These are phyloP conservation scores for Diaprepes abbreviatus DNA, from an alignment of 2,888 invertebrate genomes.

Conservation along the genomic window DNA sequence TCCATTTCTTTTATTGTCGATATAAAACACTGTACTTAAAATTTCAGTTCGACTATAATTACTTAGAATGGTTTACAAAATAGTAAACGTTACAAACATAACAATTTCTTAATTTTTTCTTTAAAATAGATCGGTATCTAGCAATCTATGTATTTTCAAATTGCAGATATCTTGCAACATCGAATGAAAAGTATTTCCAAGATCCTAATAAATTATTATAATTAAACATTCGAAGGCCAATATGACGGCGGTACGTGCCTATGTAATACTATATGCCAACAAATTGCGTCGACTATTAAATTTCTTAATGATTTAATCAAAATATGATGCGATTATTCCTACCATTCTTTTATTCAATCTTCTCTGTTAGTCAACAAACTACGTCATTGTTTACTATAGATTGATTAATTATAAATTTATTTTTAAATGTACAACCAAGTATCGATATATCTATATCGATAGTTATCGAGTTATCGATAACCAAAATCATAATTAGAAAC, in stretches of 20 bases:
- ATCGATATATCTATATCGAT: too few relatives aligned
- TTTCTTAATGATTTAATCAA: conserved; percentile 32
- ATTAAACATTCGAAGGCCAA: conserved; percentile 18
- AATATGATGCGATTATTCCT: conserved; percentile 1
- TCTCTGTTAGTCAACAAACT: conserved; percentile 9
- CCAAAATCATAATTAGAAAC: too few relatives aligned
- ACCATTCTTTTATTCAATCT: neutral
- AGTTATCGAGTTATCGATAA: too few relatives aligned
- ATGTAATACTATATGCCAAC: conserved; percentile 14
- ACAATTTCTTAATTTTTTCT: neutral
- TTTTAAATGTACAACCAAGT: too few relatives aligned
- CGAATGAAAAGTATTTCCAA: conserved; percentile 14
- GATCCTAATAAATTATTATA: conserved; percentile 14
- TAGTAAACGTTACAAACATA: neutral
- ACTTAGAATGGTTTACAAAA: neutral
- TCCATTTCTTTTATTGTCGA: neutral
- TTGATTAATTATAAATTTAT: too few relatives aligned
- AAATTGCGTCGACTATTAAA: conserved; percentile 7
- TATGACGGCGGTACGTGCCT: conserved; percentile 6
- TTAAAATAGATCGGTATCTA: conserved; percentile 12
- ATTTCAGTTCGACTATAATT: neutral
- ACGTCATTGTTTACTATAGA: neutral
- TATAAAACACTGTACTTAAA: neutral
- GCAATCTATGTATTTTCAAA: conserved; percentile 18
- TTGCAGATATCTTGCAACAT: conserved; percentile 1